Base-by-base conservation (phyloP, 2,113 vertebrate genomes). In the Pardalotus punctatus region DNA sequence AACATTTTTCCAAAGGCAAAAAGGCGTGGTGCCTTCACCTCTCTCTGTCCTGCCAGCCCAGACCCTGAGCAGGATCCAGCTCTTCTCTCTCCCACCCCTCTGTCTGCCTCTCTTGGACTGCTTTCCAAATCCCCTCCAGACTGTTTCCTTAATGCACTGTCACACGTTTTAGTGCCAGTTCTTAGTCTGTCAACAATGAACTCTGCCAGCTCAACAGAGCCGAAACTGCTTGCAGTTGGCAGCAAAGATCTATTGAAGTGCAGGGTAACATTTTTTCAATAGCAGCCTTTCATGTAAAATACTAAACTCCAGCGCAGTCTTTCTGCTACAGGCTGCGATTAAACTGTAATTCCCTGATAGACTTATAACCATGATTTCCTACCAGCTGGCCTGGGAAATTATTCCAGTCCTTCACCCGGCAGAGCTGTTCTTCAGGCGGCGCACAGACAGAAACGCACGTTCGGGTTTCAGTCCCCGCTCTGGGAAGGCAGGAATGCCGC, bases 291-390 rank as follows among this genome's bases (percentile, higher is more conserved):
- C 70, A 66, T 38, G 50, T 96, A 91, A 95, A 97, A 93, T 67
- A 80, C 65, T 95, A 71, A 95, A 91, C 70, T 86, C 58, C 22
- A 72, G 83, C 19, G 54, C 71, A 79, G 84, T 22, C 71, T 89
- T 69, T 76, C 64, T 47, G 40, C 72, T 95, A 60, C 22, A 48
- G 95, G 79, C 45, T 64, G 54, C 18, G 47, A 93, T 94, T 94
- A 96, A 96, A 87, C 70, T 81, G 76, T 60, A 95, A 73, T 93
- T 97, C 94, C 88, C 64, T 72, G 86, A 92, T 83, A 66, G 91
- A 79, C 40, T 83, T 94, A 71, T 28, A 87, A 58, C 86, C 88
- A 73, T 73, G 53, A 96, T 94, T 96, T 95, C 81, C 43, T 69
- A 88, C 19, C 69, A 94, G 92, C 25, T 89, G 78, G 90, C 81